A percentile compares a stretch with the other conserved stretches of the same genome.
These are phyloP conservation scores for Tryphoninae sp. DNA, from an alignment of 2,888 invertebrate species.

Conservation along the genomic window DNA sequence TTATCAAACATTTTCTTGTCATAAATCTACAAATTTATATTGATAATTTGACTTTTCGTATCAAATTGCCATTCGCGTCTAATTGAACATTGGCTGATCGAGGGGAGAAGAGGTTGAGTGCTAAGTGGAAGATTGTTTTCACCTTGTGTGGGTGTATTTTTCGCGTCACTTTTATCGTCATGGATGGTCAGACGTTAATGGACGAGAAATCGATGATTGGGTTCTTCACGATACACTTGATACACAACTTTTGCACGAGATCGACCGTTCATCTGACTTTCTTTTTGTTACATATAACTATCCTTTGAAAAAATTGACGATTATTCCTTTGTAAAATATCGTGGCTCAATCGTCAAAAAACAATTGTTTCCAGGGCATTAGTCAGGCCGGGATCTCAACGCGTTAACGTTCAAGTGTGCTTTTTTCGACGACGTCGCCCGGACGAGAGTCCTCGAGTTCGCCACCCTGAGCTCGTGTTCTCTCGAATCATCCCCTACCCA, in stretches of 20 bases:
- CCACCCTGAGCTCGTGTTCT: slow-evolving; percentile 45
- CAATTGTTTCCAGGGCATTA: slow-evolving; percentile 76
- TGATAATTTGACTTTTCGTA: neutral
- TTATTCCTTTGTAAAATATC: neutral
- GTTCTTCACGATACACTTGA: neutral
- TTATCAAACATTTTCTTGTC: no score
- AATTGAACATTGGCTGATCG: slow-evolving; percentile 40
- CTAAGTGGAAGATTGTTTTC: slow-evolving; percentile 47
- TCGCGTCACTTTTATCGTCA: neutral
- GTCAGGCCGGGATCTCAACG: slow-evolving; percentile 59
- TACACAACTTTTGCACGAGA: neutral
- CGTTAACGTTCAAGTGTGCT: slow-evolving; percentile 42
- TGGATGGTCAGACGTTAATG: slow-evolving; percentile 32
- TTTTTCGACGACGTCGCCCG: slow-evolving; percentile 42
- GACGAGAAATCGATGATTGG: slow-evolving; percentile 21
- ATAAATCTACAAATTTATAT: no score
- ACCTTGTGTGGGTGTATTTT: neutral
- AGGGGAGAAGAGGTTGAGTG: neutral
- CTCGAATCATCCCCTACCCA: slow-evolving; percentile 38
- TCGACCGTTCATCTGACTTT: slow-evolving; percentile 21
- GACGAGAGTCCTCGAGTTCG: slow-evolving; percentile 45
- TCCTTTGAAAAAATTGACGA: neutral
- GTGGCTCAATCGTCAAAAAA: slow-evolving; percentile 66
- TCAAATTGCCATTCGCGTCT: slow-evolving; percentile 15
- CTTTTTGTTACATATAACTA: slow-evolving; percentile 8